Evolutionary conservation across 2,113 vertebrate species (phyloP).

Genomic region (Pandion haliaetus): DNA sequence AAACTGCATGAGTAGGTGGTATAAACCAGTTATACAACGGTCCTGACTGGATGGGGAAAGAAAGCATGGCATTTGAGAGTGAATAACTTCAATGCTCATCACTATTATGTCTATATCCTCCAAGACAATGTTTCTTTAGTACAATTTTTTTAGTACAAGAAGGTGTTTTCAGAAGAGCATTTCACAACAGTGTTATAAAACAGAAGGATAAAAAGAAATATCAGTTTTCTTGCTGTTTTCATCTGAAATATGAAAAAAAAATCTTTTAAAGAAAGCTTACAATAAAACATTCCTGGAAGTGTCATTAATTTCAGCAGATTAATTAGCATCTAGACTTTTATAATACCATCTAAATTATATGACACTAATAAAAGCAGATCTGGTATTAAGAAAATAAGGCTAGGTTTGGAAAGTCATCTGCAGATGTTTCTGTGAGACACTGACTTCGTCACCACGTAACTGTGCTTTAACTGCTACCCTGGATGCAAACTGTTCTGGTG

Average conservation of each 20-base stretch:
- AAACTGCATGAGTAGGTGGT: background rate
- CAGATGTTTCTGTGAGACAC: background rate
- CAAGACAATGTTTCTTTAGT: background rate
- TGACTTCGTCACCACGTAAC: background rate
- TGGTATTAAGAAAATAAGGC: background rate
- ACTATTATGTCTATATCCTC: rapidly evolving
- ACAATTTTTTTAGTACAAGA: background rate
- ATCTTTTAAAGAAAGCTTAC: background rate
- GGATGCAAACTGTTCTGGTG: background rate
- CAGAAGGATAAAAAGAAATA: background rate
- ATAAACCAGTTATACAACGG: background rate
- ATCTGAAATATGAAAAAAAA: background rate
- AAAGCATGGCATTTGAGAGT: background rate
- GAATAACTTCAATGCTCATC: background rate
- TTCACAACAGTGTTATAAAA: background rate
- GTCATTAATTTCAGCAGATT: background rate
- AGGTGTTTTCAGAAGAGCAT: background rate
- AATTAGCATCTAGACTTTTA: background rate
- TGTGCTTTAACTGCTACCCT: background rate
- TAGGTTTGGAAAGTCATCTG: background rate
- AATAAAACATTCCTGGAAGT: background rate
- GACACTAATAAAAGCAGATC: background rate
- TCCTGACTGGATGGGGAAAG: background rate
- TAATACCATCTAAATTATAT: background rate
- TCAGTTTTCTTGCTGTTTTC: background rate